phyloP scores from a whole-genome alignment of 2,797 vertebrate species.

The Anabacerthia variegaticeps region DNA sequence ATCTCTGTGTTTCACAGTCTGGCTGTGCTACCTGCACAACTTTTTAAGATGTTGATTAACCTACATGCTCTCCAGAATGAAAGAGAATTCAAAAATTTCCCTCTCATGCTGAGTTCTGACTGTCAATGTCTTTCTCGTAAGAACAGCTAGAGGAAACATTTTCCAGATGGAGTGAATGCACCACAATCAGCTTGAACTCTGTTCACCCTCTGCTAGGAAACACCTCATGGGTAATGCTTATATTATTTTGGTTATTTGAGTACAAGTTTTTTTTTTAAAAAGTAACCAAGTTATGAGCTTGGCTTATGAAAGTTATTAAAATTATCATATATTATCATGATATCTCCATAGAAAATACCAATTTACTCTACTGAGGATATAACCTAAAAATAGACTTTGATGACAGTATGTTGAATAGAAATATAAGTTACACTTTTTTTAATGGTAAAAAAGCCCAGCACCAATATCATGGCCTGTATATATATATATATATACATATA shows the following conservation, averaged over 20 bases:
- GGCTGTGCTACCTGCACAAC: background rate
- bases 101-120: background rate
- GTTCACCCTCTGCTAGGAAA: background rate
- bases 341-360: background rate
- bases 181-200: background rate
- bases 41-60: constrained; percentile 7
- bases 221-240: background rate
- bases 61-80: background rate
- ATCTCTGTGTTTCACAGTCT: background rate
- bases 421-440: background rate
- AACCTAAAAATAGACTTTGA: background rate
- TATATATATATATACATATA: background rate
- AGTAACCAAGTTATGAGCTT: background rate
- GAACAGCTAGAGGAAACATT: background rate
- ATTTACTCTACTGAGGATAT: background rate
- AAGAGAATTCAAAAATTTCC: background rate
- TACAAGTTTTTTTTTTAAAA: background rate
- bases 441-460: background rate
- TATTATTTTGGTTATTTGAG: background rate
- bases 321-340: background rate
- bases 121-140: background rate
- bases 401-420: background rate
- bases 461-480: background rate
- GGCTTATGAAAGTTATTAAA: background rate
- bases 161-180: background rate